phyloP scores from a whole-genome alignment of 2,797 vertebrate genomes.

The Schizopygopsis malacanthus region DNA sequence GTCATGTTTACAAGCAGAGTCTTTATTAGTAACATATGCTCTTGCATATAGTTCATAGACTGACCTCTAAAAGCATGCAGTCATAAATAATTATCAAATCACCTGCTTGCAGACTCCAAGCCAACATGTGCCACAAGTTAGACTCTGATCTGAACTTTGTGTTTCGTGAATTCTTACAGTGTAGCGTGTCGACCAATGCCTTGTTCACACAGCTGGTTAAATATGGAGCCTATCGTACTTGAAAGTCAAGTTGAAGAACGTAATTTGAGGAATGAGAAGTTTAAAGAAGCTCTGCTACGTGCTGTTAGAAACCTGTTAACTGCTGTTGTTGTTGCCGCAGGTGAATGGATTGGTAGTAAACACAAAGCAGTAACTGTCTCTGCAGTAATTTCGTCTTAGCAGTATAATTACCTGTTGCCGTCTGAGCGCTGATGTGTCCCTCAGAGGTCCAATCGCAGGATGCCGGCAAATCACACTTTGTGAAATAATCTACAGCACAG shows the following conservation, averaged over 20 bases:
- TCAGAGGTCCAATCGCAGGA: constrained; percentile 82
- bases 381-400: constrained; percentile 6
- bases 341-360: constrained; percentile 52
- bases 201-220: background rate
- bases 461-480: constrained; percentile 75
- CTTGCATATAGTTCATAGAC: background rate
- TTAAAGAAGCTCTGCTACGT: constrained; percentile 1
- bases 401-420: constrained; percentile 69
- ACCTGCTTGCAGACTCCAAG: background rate
- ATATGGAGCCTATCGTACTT: background rate
- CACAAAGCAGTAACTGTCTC: constrained; percentile 57
- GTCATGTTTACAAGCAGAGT: background rate
- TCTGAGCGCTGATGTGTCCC: constrained; percentile 70
- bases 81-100: constrained; percentile 6
- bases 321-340: constrained; percentile 12
- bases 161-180: constrained; percentile 2
- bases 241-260: background rate
- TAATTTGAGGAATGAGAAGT: background rate
- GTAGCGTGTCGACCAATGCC: background rate
- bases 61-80: background rate
- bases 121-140: constrained; percentile 10
- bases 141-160: constrained; percentile 30
- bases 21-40: constrained; percentile 6
- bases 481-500: constrained; percentile 78
- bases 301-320: constrained; percentile 9